Base-by-base conservation (phyloP, 2,113 vertebrate species). In the Platycercus adscitus region DNA sequence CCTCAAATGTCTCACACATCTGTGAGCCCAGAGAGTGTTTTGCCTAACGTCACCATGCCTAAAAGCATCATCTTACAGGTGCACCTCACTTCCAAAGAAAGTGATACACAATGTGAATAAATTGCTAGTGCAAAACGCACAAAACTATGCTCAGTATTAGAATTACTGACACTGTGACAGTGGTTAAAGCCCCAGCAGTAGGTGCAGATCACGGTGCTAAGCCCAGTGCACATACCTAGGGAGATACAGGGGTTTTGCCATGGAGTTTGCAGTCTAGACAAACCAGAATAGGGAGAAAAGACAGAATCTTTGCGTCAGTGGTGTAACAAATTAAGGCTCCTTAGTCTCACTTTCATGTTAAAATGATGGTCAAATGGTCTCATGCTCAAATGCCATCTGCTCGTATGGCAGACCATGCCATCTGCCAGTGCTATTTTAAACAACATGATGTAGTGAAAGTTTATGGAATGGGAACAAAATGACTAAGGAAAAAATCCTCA, bases 371-470 rank as follows among this genome's bases (percentile, higher is more conserved):
- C 55, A 58, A 58, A 58, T 58, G 55, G 55, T 58, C 33, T 58
- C 55, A 58, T n/a, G 33, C 13, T 58, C 55, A 58, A n/a, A 58
- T 23, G 55, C 33, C 55, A 58, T 58, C 33, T 61, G 60, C 60
- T 37, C 60, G 37, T 16, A 61, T 39, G 24, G 35, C 56, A 39
- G 53, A n/a, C 46, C 9, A 4, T 73, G 53, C 24, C 41, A n/a
- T 47, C 46, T 75, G 24, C 50, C 77, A 89, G 11, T 0, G 1
- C 35, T 71, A 46, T 69, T 92, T 83, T 52, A 89, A 91, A 70
- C 29, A 71, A 8, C 6, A 11, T 0, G 0, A 50, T 11, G 37
- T 3, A 43, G n/a, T 7, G n/a, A 58, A 87, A 85, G 28, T 35
- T 69, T 39, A 65, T 17, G 18, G 49, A 58, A 88, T 14, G 23